Conservation (phyloP, 1,140 invertebrate species). For the Lepidurus apus region DNA sequence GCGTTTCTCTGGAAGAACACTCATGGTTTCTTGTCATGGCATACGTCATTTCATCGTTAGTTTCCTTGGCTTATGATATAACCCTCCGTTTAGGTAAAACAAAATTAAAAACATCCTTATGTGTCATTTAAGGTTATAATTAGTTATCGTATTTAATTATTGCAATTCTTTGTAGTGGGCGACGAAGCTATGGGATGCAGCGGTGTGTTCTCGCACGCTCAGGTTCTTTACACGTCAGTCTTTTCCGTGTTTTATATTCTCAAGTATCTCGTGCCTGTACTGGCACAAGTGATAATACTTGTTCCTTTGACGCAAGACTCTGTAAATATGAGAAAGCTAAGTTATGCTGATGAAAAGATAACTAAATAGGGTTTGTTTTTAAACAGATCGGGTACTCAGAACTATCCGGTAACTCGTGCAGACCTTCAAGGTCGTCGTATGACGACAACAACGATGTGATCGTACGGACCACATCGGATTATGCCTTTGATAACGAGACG, state of each 20-base stretch:
- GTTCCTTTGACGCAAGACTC: constrained; percentile 42
- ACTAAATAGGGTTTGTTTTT: not conserved
- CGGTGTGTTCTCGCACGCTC: constrained; percentile 50
- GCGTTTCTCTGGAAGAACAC: constrained; percentile 50
- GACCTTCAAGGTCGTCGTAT: not conserved
- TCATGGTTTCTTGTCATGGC: constrained; percentile 51
- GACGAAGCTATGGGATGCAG: constrained; percentile 49
- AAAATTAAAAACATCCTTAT: not conserved
- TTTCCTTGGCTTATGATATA: constrained; percentile 49
- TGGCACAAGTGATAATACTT: constrained; percentile 51
- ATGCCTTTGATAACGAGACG: not conserved
- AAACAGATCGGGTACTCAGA: not conserved
- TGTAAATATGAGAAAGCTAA: not conserved
- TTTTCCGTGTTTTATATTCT: constrained; percentile 47
- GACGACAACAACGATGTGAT: not conserved
- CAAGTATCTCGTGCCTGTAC: constrained; percentile 51
- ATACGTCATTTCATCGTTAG: constrained; percentile 50
- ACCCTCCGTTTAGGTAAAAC: constrained; percentile 49
- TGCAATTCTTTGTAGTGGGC: constrained; percentile 44
- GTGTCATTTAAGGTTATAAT: constrained; percentile 24
- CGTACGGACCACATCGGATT: not conserved
- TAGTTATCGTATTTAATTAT: constrained; percentile 30
- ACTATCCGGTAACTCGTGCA: not conserved
- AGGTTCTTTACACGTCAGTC: constrained; percentile 49
- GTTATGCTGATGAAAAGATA: not conserved